These are phyloP conservation scores for Pristionchus exspectatus DNA, from an alignment of 2,888 invertebrate genomes.

Conservation along the genomic window DNA sequence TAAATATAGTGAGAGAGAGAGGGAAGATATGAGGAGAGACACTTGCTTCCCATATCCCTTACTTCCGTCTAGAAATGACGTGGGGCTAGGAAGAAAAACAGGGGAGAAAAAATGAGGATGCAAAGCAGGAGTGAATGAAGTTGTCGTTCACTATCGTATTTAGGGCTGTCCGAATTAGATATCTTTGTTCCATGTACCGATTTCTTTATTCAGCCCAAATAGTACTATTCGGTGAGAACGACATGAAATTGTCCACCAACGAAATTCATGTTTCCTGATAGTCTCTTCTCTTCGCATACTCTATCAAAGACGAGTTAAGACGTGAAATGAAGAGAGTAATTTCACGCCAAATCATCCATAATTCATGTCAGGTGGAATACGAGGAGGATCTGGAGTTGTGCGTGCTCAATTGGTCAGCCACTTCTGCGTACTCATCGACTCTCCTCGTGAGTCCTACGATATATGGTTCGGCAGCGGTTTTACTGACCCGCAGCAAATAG, in stretches of 20 bases:
- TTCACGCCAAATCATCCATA: background rate
- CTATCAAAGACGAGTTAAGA: background rate
- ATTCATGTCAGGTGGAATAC: conserved; percentile 81
- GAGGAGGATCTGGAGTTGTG: conserved; percentile 93
- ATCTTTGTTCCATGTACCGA: no score
- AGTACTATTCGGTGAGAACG: no score
- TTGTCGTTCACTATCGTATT: no score
- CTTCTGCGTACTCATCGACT: conserved; percentile 87
- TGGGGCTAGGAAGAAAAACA: background rate
- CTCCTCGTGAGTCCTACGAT: conserved; percentile 4
- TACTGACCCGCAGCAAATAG: no score
- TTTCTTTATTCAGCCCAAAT: no score
- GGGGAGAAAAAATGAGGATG: background rate
- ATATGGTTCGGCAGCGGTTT: no score
- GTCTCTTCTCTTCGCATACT: background rate
- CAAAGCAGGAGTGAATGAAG: background rate
- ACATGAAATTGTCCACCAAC: no score
- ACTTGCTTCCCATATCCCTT: background rate
- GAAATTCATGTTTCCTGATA: no score
- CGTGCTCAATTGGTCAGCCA: conserved; percentile 96
- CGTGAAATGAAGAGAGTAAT: background rate
- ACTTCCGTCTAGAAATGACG: background rate
- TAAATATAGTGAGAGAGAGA: background rate
- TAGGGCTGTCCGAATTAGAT: no score
- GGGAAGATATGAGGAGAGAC: background rate